Evolutionary conservation across 2,113 vertebrate genomes (phyloP), one percentile per base, ranked within the genome.

Genomic region (Uria lomvia): DNA sequence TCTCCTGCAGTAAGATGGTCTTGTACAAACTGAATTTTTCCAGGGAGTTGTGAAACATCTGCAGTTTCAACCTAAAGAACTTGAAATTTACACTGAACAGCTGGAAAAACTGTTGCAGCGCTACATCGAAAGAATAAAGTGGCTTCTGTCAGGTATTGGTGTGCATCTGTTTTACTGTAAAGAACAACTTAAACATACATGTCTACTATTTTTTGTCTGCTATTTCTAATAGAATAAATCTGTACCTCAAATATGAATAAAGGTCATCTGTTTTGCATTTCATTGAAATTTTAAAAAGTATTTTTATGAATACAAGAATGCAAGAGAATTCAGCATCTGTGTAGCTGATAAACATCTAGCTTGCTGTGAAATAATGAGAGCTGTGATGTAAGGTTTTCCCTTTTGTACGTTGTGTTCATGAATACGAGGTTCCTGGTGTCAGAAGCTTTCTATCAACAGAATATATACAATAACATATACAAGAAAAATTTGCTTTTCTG

Each of bases 101-200:
- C 56, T 98, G 43, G 92, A 98, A 94, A 97, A 89, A 67, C 86
- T 98, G 34, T 38, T 97, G 29, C 92, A 40, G 36, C 60, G 98
- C 26, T 99, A 99, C 0, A 2, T 97, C 32, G 93, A 86, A 40
- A 98, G 99, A 68, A 74, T 99, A 83, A 98, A 98, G 80, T 99
- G 99, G 99, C 98, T 99, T 63, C 96, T 99, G 30, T 98, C 98
- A 34, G 99, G 99, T 99, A 93, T 3, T 95, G 84, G 1, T 62
- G 62, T 76, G 16, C 55, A 4, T 15, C 67, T 29, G 36, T 24
- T 30, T 15, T 42, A 30, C 45, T 67, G 2, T 20, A 72, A 43
- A 80, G 71, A 43, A 68, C 45, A 74, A 8, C 18, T 71, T 24
- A 30, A 45, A 40, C 7, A 5, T 52, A 52, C 24, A 59, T 22